Conservation (phyloP, 2,888 invertebrate genomes). For the Conus canariensis region DNA sequence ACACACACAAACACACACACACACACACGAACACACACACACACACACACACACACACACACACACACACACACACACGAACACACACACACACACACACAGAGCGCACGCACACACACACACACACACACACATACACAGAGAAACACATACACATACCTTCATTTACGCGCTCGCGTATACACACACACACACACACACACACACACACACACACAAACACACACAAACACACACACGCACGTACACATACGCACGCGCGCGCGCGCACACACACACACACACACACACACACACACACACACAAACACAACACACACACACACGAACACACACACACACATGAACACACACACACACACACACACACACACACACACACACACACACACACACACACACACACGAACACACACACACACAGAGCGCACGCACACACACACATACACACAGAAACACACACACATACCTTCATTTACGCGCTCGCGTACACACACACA, state of each 20-base stretch:
- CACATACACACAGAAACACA: too few species aligned
- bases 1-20: neutral
- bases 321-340: neutral
- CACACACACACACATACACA: too few species aligned
- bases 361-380: neutral
- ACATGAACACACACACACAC: neutral
- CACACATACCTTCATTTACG: too few species aligned
- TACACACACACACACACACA: neutral
- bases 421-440: too few species aligned
- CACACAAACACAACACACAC: too few species aligned
- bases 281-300: conserved; percentile 3
- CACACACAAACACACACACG: neutral
- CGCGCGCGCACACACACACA: neutral
- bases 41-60: neutral
- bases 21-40: neutral
- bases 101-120: too few species aligned
- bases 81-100: too few species aligned
- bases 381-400: fast-evolving
- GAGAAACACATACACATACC: too few species aligned
- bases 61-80: too few species aligned
- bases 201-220: neutral
- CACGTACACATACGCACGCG: neutral
- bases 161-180: neutral
- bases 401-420: fast-evolving
- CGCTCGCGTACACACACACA: too few species aligned